Base-by-base conservation (phyloP, 1,140 invertebrate genomes). In the Onthophagus taurus region DNA sequence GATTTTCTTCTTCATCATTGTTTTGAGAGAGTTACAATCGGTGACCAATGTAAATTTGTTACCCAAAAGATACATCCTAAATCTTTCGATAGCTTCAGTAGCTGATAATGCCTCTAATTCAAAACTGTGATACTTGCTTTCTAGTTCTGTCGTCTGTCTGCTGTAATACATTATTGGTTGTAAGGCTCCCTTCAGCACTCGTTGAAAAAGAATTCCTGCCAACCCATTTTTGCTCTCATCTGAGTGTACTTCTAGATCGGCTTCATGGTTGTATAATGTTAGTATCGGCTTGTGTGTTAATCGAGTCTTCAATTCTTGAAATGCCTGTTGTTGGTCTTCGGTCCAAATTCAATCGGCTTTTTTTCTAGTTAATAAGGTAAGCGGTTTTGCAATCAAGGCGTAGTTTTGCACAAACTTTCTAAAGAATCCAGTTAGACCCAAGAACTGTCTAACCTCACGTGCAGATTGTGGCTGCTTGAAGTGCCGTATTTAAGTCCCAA, bases 301-400 rank as follows among this genome's bases (percentile, higher is more conserved):
- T 29, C 38, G 42, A 17, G 44, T 31, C 42, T 60, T 60, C 30
- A 58, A 29, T 12, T 23, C 21, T 8, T 47, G 2, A 45, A 62
- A 60, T 17, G 57, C 52, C 2, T 34, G 12, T 9, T 57, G 9
- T 51, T 70, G 57, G 16, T 50, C 44, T 11, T 36, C 31, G 7
- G 20, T 21, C 65, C 64, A 70, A 11, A 24, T 38, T 45, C 54
- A 69, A 3, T 19, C 2, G 0, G 21, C 14, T 13, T 56, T 47
- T 48, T 65, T 60, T 33, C 59, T 57, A 2, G 54, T 55, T 19
- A 67, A 44, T 8, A 57, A 44, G 0, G 59, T 57, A n/a, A 68
- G 31, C 2, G 59, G 60, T 14, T 45, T 41, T 1, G 61, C 52
- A n/a, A 58, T 56, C 20, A 48, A 8, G 8, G 64, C 57, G 48